Conservation (phyloP, 2,113 vertebrate genomes). For the Marmota monax region DNA sequence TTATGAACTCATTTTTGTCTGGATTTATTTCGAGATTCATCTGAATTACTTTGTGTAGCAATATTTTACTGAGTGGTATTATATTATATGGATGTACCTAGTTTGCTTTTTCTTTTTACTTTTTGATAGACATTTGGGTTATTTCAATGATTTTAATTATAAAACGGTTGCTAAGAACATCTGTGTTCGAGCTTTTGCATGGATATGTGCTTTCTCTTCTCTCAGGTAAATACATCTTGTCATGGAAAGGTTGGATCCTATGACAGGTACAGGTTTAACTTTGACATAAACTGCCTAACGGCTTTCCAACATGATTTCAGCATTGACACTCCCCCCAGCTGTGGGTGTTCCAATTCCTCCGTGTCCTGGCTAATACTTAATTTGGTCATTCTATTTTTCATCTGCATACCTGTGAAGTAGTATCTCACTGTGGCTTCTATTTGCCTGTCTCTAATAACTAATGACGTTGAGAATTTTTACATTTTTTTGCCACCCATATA, state of each 20-base stretch:
- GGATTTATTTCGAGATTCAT: neutral
- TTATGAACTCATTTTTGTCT: neutral
- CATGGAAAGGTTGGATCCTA: neutral
- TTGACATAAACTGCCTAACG: neutral
- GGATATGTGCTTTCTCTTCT: neutral
- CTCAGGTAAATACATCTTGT: neutral
- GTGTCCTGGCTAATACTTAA: no score
- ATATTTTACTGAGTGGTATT: neutral
- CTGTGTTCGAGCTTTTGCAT: neutral
- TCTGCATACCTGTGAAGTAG: neutral
- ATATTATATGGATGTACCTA: neutral
- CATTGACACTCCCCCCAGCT: neutral
- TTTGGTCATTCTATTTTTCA: neutral
- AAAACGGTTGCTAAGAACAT: neutral
- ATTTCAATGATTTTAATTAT: neutral
- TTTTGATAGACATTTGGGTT: neutral
- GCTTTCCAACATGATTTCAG: neutral
- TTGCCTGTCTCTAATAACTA: neutral
- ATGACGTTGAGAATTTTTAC: neutral
- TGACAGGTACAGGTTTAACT: neutral
- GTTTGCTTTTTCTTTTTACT: neutral
- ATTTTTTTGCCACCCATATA: neutral
- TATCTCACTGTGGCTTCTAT: neutral
- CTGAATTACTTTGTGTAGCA: neutral
- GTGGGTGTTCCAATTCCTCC: neutral